Evolutionary conservation across 2,797 vertebrate genomes (phyloP).

Genomic region (Novumbra hubbsi): DNA sequence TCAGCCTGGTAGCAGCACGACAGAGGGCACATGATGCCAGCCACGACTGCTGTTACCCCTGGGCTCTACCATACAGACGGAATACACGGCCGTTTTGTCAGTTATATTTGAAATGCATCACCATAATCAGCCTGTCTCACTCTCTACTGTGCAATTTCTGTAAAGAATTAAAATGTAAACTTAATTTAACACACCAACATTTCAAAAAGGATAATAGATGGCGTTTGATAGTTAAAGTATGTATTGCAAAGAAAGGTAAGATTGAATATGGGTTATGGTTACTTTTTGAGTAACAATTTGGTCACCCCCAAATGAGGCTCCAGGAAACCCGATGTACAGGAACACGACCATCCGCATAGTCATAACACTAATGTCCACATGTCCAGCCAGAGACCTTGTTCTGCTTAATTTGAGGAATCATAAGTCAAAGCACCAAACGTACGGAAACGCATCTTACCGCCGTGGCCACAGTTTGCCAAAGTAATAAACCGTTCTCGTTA

Average conservation of each 20-base stretch:
- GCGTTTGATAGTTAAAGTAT: too few relatives aligned
- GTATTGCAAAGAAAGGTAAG: too few relatives aligned
- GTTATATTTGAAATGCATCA: neutral
- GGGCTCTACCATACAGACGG: too few relatives aligned
- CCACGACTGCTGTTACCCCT: too few relatives aligned
- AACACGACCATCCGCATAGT: neutral
- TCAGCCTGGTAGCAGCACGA: too few relatives aligned
- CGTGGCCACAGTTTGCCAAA: neutral
- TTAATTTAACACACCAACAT: too few relatives aligned
- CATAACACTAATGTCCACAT: neutral
- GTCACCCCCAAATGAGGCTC: neutral
- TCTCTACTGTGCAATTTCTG: neutral
- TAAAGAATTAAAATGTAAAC: too few relatives aligned
- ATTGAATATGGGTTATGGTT: too few relatives aligned
- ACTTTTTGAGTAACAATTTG: too few relatives aligned
- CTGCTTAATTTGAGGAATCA: slow-evolving; percentile 5
- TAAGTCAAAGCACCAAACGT: slow-evolving; percentile 3
- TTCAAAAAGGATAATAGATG: too few relatives aligned
- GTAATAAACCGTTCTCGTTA: slow-evolving; percentile 8
- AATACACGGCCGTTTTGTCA: neutral
- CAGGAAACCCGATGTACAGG: neutral
- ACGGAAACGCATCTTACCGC: neutral
- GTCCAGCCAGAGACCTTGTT: neutral
- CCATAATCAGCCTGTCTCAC: neutral
- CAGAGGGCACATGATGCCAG: too few relatives aligned